Percentiles rank a stretch among this genome's conserved stretches.
These are phyloP conservation scores for Nyctibius grandis DNA, from an alignment of 2,797 vertebrate species.

Conservation along the genomic window DNA sequence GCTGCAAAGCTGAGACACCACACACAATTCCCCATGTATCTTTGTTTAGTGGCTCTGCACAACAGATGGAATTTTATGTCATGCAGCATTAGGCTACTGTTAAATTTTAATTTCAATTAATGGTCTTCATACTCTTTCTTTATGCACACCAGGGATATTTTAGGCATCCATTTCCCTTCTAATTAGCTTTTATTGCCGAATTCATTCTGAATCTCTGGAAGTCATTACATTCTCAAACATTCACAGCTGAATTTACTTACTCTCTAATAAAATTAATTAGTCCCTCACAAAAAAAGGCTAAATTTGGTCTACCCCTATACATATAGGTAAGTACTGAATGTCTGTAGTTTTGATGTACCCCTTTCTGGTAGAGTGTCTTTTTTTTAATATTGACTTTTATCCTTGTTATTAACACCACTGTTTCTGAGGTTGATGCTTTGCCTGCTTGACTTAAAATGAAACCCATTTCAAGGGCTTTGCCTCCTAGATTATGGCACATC, in stretches of 20 bases:
- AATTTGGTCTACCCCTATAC: neutral
- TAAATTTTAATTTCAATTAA: constrained; percentile 84
- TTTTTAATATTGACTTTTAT: neutral
- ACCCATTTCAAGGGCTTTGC: neutral
- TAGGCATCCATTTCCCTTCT: constrained; percentile 75
- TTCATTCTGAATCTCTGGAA: constrained; percentile 76
- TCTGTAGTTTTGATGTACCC: neutral
- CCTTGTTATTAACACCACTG: neutral
- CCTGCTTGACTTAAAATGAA: neutral
- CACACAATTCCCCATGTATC: constrained; percentile 35
- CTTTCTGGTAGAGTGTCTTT: neutral
- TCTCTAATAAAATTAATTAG: constrained; percentile 73
- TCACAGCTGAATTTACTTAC: constrained; percentile 72
- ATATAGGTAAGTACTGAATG: neutral
- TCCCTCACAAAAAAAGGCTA: neutral
- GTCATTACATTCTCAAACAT: constrained; percentile 76
- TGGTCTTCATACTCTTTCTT: constrained; percentile 74
- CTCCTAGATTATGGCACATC: neutral
- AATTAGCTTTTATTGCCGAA: constrained; percentile 78
- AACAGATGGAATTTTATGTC: constrained; percentile 80
- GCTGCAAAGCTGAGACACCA: constrained; percentile 41
- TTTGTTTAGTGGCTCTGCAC: constrained; percentile 64
- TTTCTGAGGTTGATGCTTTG: neutral
- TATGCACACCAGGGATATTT: constrained; percentile 73
- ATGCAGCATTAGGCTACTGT: constrained; percentile 74